These are phyloP conservation scores for Pristionchus japonicus DNA, from an alignment of 2,888 invertebrate genomes.

Conservation along the genomic window DNA sequence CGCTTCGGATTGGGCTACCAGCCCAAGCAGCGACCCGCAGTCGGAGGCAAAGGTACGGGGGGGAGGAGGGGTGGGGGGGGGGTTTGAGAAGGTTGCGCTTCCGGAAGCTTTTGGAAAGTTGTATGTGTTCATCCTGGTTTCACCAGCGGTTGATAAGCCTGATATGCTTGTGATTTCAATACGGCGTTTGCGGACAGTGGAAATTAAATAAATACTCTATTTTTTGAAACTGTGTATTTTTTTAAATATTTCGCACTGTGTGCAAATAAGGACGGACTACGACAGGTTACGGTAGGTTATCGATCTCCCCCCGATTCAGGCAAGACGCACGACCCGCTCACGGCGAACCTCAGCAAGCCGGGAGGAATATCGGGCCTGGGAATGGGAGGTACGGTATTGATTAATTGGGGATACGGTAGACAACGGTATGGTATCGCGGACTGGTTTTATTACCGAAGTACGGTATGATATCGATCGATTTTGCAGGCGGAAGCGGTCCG, in stretches of 20 bases:
- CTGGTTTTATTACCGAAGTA: neutral
- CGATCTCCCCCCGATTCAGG: neutral
- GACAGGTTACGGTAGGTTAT: neutral
- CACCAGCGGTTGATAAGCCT: too few species aligned
- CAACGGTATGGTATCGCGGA: neutral
- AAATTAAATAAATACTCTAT: too few species aligned
- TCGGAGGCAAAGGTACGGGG: constrained; percentile 34
- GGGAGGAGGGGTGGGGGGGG: too few species aligned
- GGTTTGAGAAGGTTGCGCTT: too few species aligned
- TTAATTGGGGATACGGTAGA: neutral
- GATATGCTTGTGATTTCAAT: too few species aligned
- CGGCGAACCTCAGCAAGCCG: constrained; percentile 42
- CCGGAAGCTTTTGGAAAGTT: too few species aligned
- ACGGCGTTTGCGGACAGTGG: too few species aligned
- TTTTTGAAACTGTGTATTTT: too few species aligned
- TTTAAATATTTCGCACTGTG: too few species aligned
- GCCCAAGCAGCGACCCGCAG: constrained; percentile 28
- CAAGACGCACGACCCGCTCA: constrained; percentile 37
- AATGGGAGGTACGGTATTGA: constrained; percentile 44
- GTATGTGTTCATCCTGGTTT: too few species aligned
- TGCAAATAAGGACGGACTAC: neutral
- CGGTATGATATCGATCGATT: constrained; percentile 46
- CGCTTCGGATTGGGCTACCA: constrained; percentile 47
- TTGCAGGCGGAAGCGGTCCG: neutral
- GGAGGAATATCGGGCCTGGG: neutral